Evolutionary conservation across 2,888 invertebrate species (phyloP).

Genomic region (Tinea trinotella): DNA sequence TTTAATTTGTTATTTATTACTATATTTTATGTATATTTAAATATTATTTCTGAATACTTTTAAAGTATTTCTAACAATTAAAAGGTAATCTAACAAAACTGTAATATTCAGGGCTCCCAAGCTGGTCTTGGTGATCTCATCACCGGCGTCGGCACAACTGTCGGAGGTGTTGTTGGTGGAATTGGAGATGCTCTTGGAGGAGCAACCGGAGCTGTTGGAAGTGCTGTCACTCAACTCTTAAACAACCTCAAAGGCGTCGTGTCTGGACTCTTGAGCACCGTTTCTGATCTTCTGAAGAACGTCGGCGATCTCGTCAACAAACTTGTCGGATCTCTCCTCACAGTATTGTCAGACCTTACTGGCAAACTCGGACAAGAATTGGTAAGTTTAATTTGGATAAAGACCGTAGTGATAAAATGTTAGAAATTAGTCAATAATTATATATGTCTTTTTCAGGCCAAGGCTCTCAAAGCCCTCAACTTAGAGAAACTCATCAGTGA

Average conservation of each 20-base stretch:
- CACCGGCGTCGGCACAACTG: neutral
- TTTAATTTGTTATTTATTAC: neutral
- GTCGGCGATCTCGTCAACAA: neutral
- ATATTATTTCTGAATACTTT: no score
- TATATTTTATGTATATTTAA: no score
- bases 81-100: neutral
- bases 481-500: neutral
- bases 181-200: neutral
- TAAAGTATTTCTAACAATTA: no score
- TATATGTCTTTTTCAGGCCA: neutral
- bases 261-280: neutral
- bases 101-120: no score
- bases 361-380: conserved; percentile 10
- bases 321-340: conserved; percentile 4
- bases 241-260: neutral
- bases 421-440: no score
- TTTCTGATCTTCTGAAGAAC: neutral
- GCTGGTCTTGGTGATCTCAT: no score
- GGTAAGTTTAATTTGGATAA: neutral
- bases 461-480: neutral
- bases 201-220: neutral
- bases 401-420: neutral
- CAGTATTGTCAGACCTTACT: conserved; percentile 5
- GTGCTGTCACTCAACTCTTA: neutral
- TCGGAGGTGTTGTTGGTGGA: neutral